Evolutionary conservation across 2,888 invertebrate genomes (phyloP), one percentile per base, ranked within the genome.

Genomic region (Drosophila histrio): DNA sequence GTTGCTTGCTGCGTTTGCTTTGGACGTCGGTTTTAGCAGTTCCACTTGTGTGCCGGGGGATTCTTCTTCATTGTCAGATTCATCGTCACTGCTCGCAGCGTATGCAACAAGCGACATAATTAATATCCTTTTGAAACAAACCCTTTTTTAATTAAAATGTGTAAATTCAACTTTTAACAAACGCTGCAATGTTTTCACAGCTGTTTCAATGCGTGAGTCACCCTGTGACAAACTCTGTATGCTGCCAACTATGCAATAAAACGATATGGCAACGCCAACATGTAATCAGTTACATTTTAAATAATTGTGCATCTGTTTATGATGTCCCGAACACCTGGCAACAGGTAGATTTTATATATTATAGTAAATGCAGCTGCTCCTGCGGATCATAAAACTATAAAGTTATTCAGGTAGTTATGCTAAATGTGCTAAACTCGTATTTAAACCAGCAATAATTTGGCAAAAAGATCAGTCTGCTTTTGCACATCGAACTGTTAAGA

Each of bases 21-120:
- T 26, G n/a, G 15, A 0, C 19, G 26, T 26, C 9, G 59, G 53
- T 43, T 76, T 66, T 0, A 71, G 5, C n/a, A 67, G 13, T 28
- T 66, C 26, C 24, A 61, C 71, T 36, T 62, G 49, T 6, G 59
- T 6, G 2, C n/a, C 17, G 0, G 28, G 0, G 0, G n/a, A 17
- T 1, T 56, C 91, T 86, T 85, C 86, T 38, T 87, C 88, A 41
- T 53, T 66, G 0, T 90, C 89, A 0, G 88, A 89, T 15, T 90
- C 89, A 52, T 92, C 92, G 39, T 89, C 92, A 68, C 92, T 92
- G 53, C 92, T 93, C 19, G 93, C 93, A 24, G 93, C 94, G 71
- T 95, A 95, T 0, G 94, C 94, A 36, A 95, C 95, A 79, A 95
- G 91, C 41, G 95, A 93, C 94, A 94, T 94, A 19, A 17, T 65